These are phyloP conservation scores for Callionymus lyra DNA, from an alignment of 2,113 vertebrate genomes.

Conservation along the genomic window DNA sequence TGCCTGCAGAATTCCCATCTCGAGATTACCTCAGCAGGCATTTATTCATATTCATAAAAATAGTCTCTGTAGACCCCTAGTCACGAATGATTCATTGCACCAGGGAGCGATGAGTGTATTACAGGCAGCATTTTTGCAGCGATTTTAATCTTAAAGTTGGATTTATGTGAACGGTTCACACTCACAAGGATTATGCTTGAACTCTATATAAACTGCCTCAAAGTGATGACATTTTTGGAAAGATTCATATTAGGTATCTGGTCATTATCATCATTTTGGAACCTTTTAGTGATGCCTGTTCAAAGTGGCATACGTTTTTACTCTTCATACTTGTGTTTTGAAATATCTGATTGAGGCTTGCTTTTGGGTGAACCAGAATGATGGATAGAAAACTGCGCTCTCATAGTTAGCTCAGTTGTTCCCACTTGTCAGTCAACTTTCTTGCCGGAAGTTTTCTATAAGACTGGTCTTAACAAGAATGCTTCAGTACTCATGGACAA, in stretches of 20 bases:
- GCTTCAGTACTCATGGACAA: too few relatives aligned
- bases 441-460: too few relatives aligned
- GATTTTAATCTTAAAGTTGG: conserved; percentile 19
- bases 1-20: too few relatives aligned
- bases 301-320: too few relatives aligned
- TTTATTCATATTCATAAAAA: conserved; percentile 15
- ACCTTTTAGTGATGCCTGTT: too few relatives aligned
- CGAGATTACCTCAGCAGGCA: not conserved
- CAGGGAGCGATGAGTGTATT: conserved; percentile 7
- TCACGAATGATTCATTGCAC: conserved; percentile 19
- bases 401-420: too few relatives aligned
- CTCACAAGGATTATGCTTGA: conserved; percentile 14
- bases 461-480: too few relatives aligned
- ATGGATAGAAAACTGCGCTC: too few relatives aligned
- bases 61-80: conserved; percentile 5
- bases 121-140: conserved; percentile 6
- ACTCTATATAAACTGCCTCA: conserved; percentile 4
- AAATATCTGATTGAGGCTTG: conserved; percentile 8
- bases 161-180: conserved; percentile 7
- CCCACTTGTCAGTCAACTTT: too few relatives aligned
- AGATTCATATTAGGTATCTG: not conserved
- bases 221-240: conserved; percentile 1
- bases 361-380: too few relatives aligned
- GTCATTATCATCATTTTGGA: too few relatives aligned
- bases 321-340: not conserved